Evolutionary conservation across 2,888 invertebrate species (phyloP).

Genomic region (Idaea biselata): DNA sequence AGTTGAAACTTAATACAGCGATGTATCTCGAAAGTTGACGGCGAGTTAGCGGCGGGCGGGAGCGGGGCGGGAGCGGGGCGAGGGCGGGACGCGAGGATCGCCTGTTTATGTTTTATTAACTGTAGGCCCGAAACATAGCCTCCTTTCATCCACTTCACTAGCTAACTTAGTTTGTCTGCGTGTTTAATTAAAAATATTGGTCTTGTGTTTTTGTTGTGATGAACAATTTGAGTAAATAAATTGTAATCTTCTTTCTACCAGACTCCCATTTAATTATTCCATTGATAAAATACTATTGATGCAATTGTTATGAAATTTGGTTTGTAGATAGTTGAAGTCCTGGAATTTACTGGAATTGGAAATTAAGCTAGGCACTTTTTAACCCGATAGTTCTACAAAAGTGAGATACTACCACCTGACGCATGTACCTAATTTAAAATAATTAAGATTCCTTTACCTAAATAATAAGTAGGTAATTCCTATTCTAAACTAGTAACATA

Average conservation of each 20-base stretch:
- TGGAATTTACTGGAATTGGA: no score
- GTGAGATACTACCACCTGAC: no score
- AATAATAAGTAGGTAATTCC: no score
- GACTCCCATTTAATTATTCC: no score
- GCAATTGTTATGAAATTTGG: no score
- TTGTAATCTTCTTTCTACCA: not conserved
- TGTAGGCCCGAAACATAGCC: not conserved
- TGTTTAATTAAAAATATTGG: not conserved
- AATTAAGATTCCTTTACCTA: no score
- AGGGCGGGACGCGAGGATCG: not conserved
- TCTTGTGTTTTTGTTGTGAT: not conserved
- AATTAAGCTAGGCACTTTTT: no score
- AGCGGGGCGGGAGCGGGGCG: not conserved
- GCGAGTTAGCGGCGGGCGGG: conserved; percentile 9
- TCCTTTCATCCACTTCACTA: not conserved
- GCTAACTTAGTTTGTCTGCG: not conserved
- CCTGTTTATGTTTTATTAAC: not conserved
- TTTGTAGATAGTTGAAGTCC: no score
- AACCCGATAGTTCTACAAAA: no score
- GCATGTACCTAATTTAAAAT: no score
- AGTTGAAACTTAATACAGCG: conserved; percentile 21
- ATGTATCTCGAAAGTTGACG: conserved; percentile 20
- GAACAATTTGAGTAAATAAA: not conserved
- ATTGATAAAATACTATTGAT: no score
- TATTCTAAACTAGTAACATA: no score